Percentiles rank a stretch among this genome's conserved stretches.
These are phyloP conservation scores for Orchesellides sinensis DNA, from an alignment of 2,888 invertebrate genomes.

Conservation along the genomic window DNA sequence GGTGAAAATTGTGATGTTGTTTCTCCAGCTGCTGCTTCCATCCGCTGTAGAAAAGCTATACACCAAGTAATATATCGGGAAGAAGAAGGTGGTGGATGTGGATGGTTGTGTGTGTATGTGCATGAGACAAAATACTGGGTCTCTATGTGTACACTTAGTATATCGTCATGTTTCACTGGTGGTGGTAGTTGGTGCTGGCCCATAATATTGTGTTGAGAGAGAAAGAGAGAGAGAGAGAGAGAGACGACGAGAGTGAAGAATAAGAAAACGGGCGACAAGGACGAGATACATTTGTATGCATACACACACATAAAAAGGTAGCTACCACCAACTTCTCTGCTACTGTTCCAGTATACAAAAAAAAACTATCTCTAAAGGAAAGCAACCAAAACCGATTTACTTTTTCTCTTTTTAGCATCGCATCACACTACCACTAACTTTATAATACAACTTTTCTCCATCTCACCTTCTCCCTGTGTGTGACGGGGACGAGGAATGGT, in stretches of 20 bases:
- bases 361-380: constrained; percentile 26
- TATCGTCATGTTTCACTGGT: not conserved
- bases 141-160: not conserved
- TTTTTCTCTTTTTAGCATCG: constrained; percentile 7
- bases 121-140: too few species aligned
- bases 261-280: constrained; percentile 41
- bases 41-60: constrained; percentile 23
- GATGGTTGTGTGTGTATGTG: not conserved
- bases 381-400: constrained; percentile 44
- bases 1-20: constrained; percentile 66
- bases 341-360: constrained; percentile 11
- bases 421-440: constrained; percentile 7
- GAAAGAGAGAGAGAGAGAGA: not conserved
- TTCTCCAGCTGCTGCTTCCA: constrained; percentile 60
- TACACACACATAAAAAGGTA: not conserved
- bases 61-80: not conserved
- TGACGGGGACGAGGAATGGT: constrained; percentile 8
- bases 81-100: constrained; percentile 29
- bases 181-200: not conserved
- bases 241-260: not conserved
- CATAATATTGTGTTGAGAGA: constrained; percentile 41
- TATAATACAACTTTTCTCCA: constrained; percentile 11
- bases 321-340: not conserved
- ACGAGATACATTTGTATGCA: constrained; percentile 33
- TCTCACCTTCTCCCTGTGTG: not conserved